Evolutionary conservation across 2,888 invertebrate species (phyloP).

Genomic region (Philaethria dido): DNA sequence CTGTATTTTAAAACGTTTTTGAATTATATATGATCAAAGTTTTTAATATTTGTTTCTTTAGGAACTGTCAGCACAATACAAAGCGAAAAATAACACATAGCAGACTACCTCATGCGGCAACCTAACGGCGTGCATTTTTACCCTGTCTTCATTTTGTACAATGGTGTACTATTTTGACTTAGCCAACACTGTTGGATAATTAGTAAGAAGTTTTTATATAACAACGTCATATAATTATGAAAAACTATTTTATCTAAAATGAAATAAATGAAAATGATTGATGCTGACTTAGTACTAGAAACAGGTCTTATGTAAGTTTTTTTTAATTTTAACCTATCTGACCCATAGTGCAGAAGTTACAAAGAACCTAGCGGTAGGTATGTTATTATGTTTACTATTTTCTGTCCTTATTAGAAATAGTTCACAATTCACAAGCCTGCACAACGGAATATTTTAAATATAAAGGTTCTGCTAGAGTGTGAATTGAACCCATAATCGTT

Average conservation of each 20-base stretch:
- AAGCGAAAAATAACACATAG: constrained; percentile 17
- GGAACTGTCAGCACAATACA: constrained; percentile 9
- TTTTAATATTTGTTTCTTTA: constrained; percentile 20
- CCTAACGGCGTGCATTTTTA: neutral
- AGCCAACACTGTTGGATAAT: neutral
- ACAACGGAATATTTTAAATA: neutral
- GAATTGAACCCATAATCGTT: too few species aligned
- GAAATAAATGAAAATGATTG: too few species aligned
- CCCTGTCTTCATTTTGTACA: constrained; percentile 5
- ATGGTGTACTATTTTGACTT: neutral
- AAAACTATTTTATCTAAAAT: too few species aligned
- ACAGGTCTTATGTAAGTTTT: too few species aligned
- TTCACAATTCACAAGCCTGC: too few species aligned
- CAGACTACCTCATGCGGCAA: constrained; percentile 6
- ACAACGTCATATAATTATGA: too few species aligned
- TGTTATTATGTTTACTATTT: too few species aligned
- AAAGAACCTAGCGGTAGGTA: too few species aligned
- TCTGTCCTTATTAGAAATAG: too few species aligned
- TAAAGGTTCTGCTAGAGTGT: neutral
- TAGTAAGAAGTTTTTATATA: neutral
- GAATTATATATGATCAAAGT: constrained; percentile 16
- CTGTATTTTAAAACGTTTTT: constrained; percentile 7
- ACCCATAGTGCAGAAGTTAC: too few species aligned
- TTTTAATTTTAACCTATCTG: too few species aligned
- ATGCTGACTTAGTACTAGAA: too few species aligned